Conservation (phyloP, 2,113 vertebrate species). For the Candoia aspera region DNA sequence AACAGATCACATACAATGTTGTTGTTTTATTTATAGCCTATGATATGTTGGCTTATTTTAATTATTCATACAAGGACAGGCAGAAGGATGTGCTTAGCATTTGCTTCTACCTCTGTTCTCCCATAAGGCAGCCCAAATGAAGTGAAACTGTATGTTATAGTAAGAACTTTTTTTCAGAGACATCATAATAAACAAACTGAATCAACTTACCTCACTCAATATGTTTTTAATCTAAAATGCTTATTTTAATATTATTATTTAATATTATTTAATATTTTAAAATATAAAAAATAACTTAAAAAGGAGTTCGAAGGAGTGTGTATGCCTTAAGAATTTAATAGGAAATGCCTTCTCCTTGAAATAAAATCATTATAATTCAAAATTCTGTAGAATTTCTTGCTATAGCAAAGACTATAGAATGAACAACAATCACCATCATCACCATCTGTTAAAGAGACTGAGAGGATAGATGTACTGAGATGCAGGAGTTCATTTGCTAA, state of each 20-base stretch:
- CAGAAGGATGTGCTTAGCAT: neutral
- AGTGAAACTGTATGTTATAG: constrained; percentile 16
- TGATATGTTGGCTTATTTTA: constrained; percentile 4
- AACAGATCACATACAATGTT: neutral
- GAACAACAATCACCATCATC: too few species aligned
- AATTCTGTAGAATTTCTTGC: neutral
- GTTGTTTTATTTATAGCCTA: constrained; percentile 7
- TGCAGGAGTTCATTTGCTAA: too few species aligned
- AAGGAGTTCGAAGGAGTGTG: neutral
- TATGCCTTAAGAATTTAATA: neutral
- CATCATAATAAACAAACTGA: neutral
- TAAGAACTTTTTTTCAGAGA: neutral
- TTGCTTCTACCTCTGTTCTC: neutral
- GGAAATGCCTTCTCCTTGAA: neutral
- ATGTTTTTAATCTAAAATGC: neutral
- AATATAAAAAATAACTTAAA: neutral
- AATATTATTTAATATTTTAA: neutral
- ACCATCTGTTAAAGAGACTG: too few species aligned
- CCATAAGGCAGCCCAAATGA: neutral
- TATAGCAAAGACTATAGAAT: neutral
- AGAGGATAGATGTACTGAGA: too few species aligned
- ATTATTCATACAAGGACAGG: constrained; percentile 25
- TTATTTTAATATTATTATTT: neutral
- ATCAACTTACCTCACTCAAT: neutral
- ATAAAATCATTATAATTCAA: neutral